Conservation (phyloP, 2,113 vertebrate species). For the Tricholaema leucomelas region DNA sequence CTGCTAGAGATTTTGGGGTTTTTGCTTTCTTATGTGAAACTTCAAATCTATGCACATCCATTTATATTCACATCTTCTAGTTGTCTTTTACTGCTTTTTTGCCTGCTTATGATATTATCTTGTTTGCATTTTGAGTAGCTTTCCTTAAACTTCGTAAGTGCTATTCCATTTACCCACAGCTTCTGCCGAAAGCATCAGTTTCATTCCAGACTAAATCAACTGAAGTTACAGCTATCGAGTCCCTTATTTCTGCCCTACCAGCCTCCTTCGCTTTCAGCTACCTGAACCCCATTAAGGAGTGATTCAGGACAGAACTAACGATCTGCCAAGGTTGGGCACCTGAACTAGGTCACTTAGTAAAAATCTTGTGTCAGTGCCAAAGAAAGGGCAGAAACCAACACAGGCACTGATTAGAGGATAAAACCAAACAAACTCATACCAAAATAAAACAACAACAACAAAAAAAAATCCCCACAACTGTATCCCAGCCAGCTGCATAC, state of each 20-base stretch:
- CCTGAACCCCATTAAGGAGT: neutral
- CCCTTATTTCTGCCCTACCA: neutral
- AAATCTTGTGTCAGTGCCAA: neutral
- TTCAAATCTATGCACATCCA: neutral
- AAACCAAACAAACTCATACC: no score
- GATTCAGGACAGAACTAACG: neutral
- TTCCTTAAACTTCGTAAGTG: neutral
- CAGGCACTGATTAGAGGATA: neutral
- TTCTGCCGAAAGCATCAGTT: neutral
- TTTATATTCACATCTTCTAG: neutral
- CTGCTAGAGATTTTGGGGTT: neutral
- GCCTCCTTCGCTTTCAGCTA: neutral
- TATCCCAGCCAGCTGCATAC: neutral
- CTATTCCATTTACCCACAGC: neutral
- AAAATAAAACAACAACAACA: neutral
- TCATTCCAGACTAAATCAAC: neutral
- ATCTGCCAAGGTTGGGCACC: neutral
- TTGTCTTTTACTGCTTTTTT: neutral
- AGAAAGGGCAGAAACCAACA: neutral
- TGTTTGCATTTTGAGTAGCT: neutral
- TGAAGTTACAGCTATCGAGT: neutral
- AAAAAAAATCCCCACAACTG: neutral
- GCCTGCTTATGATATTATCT: neutral
- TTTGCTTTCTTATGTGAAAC: neutral
- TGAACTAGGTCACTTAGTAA: neutral